Evolutionary conservation across 2,797 vertebrate genomes (phyloP), one percentile per base, ranked within the genome.

Genomic region (Ficedula albicollis): DNA sequence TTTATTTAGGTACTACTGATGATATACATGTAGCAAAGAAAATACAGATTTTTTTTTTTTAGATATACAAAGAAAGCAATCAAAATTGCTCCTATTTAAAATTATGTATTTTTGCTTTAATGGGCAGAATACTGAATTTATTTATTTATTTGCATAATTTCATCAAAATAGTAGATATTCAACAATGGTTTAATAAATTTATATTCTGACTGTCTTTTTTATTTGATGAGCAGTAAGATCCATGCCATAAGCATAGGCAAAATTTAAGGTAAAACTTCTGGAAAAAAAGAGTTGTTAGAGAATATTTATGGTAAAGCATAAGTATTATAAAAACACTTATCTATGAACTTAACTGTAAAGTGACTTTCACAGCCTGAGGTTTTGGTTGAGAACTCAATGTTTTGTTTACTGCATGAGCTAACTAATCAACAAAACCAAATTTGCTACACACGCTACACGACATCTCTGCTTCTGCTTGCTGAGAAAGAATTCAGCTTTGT

Each of bases 401-500:
- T 87, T 92, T 82, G 19, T 79, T 95, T 95, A 54, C 32, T 83
- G 38, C 38, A n/a, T 69, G 36, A 88, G 10, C 64, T 84, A 81
- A 49, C n/a, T 69, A 80, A 86, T 70, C 29, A 92, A 89, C 51
- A 88, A 92, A 95, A 86, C 2, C 38, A 82, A 34, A 48, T 70
- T 59, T 63, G 15, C 14, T 79, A 25, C 46, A n/a, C 39, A 62
- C 21, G 30, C 75, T 81, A 36, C 44, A 88, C 64, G 56, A 89
- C 55, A 86, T 56, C 22, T 79, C 82, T 46, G 29, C 12, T 60
- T 87, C 27, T 66, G 77, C 54, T 96, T 63, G 43, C 49, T 87
- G 74, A 93, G 68, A 91, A 69, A 92, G 30, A 77, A 72, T 94
- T 92, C 95, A 21, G 58, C 32, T 87, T 81, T 77, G 22, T 93